Base-by-base conservation (phyloP, 2,888 invertebrate genomes). In the Ochlodes sylvanus region DNA sequence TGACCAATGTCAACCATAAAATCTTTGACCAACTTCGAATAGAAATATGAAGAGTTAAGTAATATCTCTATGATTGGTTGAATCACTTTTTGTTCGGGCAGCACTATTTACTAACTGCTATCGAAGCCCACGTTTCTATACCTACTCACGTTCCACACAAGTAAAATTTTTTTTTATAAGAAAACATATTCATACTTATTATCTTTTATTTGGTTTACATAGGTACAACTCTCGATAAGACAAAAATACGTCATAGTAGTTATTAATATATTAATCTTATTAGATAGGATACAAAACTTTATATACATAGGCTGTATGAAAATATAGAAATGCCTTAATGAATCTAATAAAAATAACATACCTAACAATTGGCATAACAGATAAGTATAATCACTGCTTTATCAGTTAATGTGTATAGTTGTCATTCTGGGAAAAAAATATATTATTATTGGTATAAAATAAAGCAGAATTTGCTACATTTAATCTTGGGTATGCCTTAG, bases 171-270 rank as follows among this genome's bases (percentile, higher is more conserved):
- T 21, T 9, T 41, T 19, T 44, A 54, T 5, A 62, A 44, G 47
- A 52, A 41, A 62, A 50, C n/a, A 15, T 7, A 14, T 42, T 19
- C 19, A 55, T 55, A 7, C 54, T 63, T 42, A 27, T 15, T 42
- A 55, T 55, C n/a, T 44, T 63, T 63, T 63, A 63, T 63, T 63
- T 63, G 63, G 63, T 63, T 63, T 44, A 56, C 55, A 56, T 44
- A 63, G 63, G 56, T 63, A 56, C 44, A 63, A 32, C 19, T 42
- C 17, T 63, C 44, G 56, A 63, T 54, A 54, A 21, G 54, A 54
- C 54, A 32, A 54, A 27, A 32, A 54, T 54, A 54, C 32, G 50
- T 19, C 50, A 10, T 50, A 50, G 50, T 21, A 47, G 38, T 12
- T 19, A 50, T 19, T 50, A 12, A 19, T 50, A 50, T 50, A 50